Percentiles rank a stretch among this genome's conserved stretches.
Conservation (phyloP, 37 sponge, comb jelly and placozoan genomes). For the Spongilla lacustris region DNA sequence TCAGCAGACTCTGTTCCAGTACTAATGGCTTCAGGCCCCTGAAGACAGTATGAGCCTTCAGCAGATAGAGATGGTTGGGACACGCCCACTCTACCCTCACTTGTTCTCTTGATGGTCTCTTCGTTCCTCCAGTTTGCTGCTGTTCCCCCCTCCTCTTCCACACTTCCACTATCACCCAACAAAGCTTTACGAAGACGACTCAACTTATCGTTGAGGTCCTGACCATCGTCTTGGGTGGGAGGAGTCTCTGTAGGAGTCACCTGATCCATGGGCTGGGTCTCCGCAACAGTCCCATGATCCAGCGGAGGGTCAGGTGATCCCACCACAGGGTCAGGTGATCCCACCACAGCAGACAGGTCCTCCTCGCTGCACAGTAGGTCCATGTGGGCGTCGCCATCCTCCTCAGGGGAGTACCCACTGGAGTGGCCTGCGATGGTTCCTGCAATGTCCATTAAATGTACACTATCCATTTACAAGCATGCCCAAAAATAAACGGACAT, state of each 20-base stretch:
- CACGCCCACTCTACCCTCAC: not conserved
- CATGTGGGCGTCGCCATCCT: not conserved
- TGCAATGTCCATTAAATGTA: too few species aligned
- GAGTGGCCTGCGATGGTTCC: not conserved
- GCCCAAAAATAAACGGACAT: too few species aligned
- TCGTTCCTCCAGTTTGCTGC: not conserved
- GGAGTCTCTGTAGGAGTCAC: not conserved
- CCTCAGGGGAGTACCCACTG: not conserved
- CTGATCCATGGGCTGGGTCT: not conserved
- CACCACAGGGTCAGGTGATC: not conserved
- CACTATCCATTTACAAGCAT: too few species aligned
- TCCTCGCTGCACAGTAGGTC: conserved; percentile 28
- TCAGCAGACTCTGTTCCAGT: not conserved
- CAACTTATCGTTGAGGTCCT: not conserved
- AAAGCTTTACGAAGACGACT: not conserved
- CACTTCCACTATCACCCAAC: not conserved
- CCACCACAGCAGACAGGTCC: not conserved
- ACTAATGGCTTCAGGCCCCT: not conserved
- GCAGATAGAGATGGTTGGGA: not conserved
- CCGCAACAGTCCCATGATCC: not conserved
- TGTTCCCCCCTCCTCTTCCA: not conserved
- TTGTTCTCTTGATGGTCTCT: too few species aligned
- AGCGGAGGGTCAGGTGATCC: not conserved
- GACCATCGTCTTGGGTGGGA: not conserved
- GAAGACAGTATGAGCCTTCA: not conserved